Evolutionary conservation across 2,797 vertebrate genomes (phyloP), one percentile per base, ranked within the genome.

Genomic region (Cyclura pinguis): DNA sequence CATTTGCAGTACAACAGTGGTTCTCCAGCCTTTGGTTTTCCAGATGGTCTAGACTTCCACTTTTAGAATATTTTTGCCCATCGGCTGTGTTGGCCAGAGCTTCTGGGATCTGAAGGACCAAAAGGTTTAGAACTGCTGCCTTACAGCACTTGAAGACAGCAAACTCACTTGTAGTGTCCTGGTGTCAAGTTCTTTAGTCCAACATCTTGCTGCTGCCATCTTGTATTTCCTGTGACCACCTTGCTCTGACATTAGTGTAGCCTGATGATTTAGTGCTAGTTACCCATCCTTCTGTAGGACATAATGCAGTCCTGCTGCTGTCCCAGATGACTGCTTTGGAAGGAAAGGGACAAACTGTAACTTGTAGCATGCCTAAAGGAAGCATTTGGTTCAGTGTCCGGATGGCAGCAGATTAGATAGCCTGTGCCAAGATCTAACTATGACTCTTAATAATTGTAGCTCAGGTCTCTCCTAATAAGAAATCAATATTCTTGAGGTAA

Each of bases 381-480:
- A 94, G 85, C 82, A 93, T 96, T 96, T 95, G 92, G 76, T 88
- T 95, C 93, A 91, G 4, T 94, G 91, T 92, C 94, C 92, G 93
- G 94, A 93, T 92, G 92, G 94, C 89, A 78, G 42, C 76, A 6
- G 69, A 77, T 84, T 64, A 77, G 57, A 59, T 13, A 62, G 32
- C 10, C 32, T 47, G 72, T 62, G 69, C 12, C n/a, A 88, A 82
- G 50, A 14, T 81, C 52, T 81, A 81, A n/a, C 52, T 57, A 59
- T 24, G 72, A 27, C 52, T 83, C 29, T 47, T 32, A 47, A 74
- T 83, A 83, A 83, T 20, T 50, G 4, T 62, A 32, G 7, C 72
- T 50, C 4, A 16, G n/a, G 47, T n/a, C 29, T 84, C 7, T 42
- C 57, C 73, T 47, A 78, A 89, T 18, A 89, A 76, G 59, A 50